Evolutionary conservation across 2,797 vertebrate genomes (phyloP), one percentile per base, ranked within the genome.

Genomic region (Eulemur rubriventer): DNA sequence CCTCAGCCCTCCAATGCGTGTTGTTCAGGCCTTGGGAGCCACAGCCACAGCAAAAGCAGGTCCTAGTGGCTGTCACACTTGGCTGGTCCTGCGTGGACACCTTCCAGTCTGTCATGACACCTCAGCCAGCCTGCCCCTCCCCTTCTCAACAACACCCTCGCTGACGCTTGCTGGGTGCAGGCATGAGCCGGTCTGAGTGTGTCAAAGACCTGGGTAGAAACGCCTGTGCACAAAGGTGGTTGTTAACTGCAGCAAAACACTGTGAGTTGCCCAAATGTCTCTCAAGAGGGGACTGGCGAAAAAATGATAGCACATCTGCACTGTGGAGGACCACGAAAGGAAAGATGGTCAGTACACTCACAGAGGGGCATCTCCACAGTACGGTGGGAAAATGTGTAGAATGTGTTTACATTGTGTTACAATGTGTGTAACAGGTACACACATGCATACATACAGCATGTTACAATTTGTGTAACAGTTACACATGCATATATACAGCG

Each of bases 101-200:
- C 46, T 14, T 76, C 12, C 22, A 7, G 2, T 8, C 35, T 16
- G 0, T 55, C 43, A 16, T 17, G 72, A 28, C 10, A 3, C 9
- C 24, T 18, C 92, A 65, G 35, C 33, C 12, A 67, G 73, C n/a
- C 57, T 28, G 41, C 13, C 35, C 7, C 55, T n/a, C 26, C 48
- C 20, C 16, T 43, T 57, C 50, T 59, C 50, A 30, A 28, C 43
- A 6, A 2, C 28, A 24, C 2, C 33, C 4, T 41, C 38, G n/a
- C 55, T 11, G 35, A 7, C 0, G 4, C 6, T 24, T 10, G 20
- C 41, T 30, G 24, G 43, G 35, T 17, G 33, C 6, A 35, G 33
- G 8, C 14, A 0, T 0, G 7, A 41, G 8, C 16, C 12, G 4
- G 43, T 7, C 26, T 41, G 33, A 57, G 46, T 6, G 20, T 3